phyloP scores from a whole-genome alignment of 2,113 vertebrate genomes.

The Salvator merianae region DNA sequence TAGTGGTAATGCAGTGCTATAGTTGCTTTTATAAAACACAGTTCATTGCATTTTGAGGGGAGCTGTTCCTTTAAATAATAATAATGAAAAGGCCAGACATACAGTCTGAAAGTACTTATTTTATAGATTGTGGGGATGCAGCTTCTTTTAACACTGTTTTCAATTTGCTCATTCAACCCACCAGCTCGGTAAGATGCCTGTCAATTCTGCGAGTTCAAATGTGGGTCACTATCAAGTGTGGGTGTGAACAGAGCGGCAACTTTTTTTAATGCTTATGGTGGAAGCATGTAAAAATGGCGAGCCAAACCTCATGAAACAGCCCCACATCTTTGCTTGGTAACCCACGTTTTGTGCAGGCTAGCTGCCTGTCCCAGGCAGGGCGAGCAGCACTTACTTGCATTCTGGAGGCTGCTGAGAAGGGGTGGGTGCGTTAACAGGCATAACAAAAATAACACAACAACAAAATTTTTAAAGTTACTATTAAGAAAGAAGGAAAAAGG shows the following conservation, averaged over 20 bases:
- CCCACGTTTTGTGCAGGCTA: too few species aligned
- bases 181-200: neutral
- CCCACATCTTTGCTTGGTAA: too few species aligned
- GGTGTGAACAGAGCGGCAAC: neutral
- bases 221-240: neutral
- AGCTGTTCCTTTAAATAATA: neutral
- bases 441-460: too few species aligned
- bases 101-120: neutral
- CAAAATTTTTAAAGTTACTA: too few species aligned
- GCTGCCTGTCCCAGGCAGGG: too few species aligned
- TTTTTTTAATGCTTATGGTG: neutral
- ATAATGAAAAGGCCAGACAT: neutral
- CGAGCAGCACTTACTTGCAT: too few species aligned
- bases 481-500: too few species aligned
- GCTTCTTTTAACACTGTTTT: neutral
- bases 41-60: neutral
- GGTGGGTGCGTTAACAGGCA: too few species aligned
- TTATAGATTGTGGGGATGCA: slow-evolving; percentile 9
- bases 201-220: neutral
- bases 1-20: neutral
- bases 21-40: slow-evolving; percentile 13
- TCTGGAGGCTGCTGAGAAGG: too few species aligned
- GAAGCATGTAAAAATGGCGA: too few species aligned
- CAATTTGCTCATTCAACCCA: slow-evolving; percentile 10
- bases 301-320: neutral